Percentiles rank a stretch among this genome's conserved stretches.
Evolutionary conservation across 2,888 invertebrate species (phyloP).

Genomic region (Raillietiella orientalis): DNA sequence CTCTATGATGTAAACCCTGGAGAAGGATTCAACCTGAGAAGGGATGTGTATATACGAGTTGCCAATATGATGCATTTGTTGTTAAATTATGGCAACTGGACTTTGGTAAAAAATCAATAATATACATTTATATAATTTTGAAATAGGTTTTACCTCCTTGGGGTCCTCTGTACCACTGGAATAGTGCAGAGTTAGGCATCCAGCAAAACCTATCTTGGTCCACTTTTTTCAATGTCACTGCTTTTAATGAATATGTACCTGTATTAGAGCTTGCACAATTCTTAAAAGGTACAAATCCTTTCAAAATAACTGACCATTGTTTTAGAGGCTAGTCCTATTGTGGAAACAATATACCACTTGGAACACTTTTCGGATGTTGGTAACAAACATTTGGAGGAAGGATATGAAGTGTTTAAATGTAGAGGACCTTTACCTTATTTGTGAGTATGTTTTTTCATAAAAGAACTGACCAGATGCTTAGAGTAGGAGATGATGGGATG

Average conservation of each 20-base stretch:
- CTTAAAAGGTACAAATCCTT: slow-evolving; percentile 20
- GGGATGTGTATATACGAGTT: slow-evolving; percentile 81
- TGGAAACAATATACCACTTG: slow-evolving; percentile 12
- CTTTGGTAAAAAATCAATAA: slow-evolving; percentile 12
- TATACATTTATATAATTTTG: not conserved
- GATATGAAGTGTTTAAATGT: no score
- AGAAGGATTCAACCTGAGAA: slow-evolving; percentile 83
- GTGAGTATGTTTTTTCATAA: no score
- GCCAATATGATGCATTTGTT: slow-evolving; percentile 45
- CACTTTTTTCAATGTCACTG: slow-evolving; percentile 46
- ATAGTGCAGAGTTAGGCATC: not conserved
- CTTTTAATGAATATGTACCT: slow-evolving; percentile 40
- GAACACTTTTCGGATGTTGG: slow-evolving; percentile 26
- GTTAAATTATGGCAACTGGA: slow-evolving; percentile 17
- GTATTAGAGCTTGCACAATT: slow-evolving; percentile 60
- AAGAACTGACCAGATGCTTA: not conserved
- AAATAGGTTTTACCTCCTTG: slow-evolving; percentile 62
- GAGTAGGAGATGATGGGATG: slow-evolving; percentile 10
- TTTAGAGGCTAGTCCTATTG: no score
- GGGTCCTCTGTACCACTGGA: slow-evolving; percentile 71
- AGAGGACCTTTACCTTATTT: no score
- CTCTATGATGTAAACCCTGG: slow-evolving; percentile 78
- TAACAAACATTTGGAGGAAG: no score
- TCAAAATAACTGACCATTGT: no score
- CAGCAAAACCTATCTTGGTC: slow-evolving; percentile 36